Base-by-base conservation (phyloP, 2,113 vertebrate genomes). In the Amphiprion ocellaris region DNA sequence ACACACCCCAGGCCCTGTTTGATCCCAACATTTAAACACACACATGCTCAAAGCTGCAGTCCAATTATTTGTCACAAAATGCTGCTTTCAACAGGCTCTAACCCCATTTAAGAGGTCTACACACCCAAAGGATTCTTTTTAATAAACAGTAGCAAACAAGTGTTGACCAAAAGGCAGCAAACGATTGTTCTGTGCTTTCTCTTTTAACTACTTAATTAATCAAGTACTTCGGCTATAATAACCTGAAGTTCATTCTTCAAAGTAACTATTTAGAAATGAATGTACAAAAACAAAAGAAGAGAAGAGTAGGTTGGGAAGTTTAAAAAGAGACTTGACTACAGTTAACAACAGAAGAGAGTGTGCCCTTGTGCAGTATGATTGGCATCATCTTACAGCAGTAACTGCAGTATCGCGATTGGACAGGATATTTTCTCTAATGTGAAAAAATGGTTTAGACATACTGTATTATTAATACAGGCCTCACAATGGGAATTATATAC, bases 31-130 rank as follows among this genome's bases (percentile, higher is more conserved):
- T 83, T 89, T 86, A 80, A 90, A 90, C 80, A 84, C 76, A 83
- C 78, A 71, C 82, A 37, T 69, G 74, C 89, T 87, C 82, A 80
- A 77, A 73, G 87, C 81, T 72, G 61, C 89, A 86, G 84, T 92
- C 85, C 92, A 93, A 94, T 94, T 92, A 94, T 90, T 93, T 89
- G 86, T 61, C 10, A 14, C 63, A 24, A 88, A 89, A 87, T 71
- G 44, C 73, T 70, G 84, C 88, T 86, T 87, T 89, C 86, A 84
- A 90, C 80, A 78, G 86, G 88, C 63, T 66, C 84, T 84, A 83
- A 92, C 90, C 90, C 87, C 75, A 80, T 90, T 91, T 90, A 92
- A 83, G 72, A 90, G 87, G 85, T 93, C 81, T 85, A 49, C 70
- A 65, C 81, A 88, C 89, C 92, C 90, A 84, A 74, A 86, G 67